These are phyloP conservation scores for Synanthedon vespiformis DNA, from an alignment of 2,888 invertebrate species.

Conservation along the genomic window DNA sequence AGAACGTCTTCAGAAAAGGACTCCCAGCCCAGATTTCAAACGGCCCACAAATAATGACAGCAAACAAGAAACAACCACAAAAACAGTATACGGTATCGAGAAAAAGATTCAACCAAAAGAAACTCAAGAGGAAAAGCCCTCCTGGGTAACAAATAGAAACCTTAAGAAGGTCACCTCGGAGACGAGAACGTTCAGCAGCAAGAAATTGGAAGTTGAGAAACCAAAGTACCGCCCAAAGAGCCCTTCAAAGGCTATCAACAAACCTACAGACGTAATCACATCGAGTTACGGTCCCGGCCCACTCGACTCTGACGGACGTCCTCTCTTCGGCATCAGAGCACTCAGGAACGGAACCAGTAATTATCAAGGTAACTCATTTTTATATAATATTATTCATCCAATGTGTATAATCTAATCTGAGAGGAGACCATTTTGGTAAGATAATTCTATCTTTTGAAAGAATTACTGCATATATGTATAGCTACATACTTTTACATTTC, in stretches of 20 bases:
- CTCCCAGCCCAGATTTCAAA: slow-evolving; percentile 40
- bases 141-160: slow-evolving; percentile 73
- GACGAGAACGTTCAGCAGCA: slow-evolving; percentile 40
- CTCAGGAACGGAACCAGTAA: slow-evolving; percentile 72
- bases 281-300: slow-evolving; percentile 88
- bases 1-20: slow-evolving; percentile 28
- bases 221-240: slow-evolving; percentile 46
- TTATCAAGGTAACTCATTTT: slow-evolving; percentile 70
- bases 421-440: too few relatives aligned
- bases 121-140: slow-evolving; percentile 68
- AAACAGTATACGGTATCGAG: slow-evolving; percentile 36
- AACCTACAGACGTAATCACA: slow-evolving; percentile 76
- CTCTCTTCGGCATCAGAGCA: slow-evolving; percentile 83
- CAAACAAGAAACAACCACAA: slow-evolving; percentile 42
- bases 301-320: slow-evolving; percentile 82
- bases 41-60: slow-evolving; percentile 26
- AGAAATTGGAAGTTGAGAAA: slow-evolving; percentile 50
- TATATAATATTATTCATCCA: too few relatives aligned
- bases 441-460: too few relatives aligned
- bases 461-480: too few relatives aligned
- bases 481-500: too few relatives aligned
- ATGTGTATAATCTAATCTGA: too few relatives aligned
- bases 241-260: slow-evolving; percentile 45
- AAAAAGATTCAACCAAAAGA: slow-evolving; percentile 40
- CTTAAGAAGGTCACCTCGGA: slow-evolving; percentile 67